These are phyloP conservation scores for Papilio helenus DNA, from an alignment of 1,140 invertebrate species.

Conservation along the genomic window DNA sequence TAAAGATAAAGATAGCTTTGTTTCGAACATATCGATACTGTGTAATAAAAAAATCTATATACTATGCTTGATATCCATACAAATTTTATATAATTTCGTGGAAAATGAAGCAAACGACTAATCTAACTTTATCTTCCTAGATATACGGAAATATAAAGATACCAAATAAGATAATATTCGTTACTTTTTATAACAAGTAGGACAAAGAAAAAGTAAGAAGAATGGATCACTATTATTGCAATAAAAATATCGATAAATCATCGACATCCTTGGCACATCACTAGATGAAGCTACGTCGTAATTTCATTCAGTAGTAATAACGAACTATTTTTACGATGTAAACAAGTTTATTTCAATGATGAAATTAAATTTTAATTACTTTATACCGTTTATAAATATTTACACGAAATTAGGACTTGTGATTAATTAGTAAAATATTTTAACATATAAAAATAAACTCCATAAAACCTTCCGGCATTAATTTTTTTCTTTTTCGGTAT, in stretches of 20 bases:
- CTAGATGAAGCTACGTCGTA: neutral
- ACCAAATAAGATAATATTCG: neutral
- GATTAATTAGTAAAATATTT: neutral
- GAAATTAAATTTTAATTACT: slow-evolving; percentile 6
- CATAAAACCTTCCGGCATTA: too few relatives aligned
- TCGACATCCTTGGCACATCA: neutral
- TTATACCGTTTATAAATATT: neutral
- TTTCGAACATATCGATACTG: neutral
- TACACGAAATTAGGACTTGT: neutral
- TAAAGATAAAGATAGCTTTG: too few relatives aligned
- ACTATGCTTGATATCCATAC: neutral
- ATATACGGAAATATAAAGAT: neutral
- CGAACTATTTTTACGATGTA: slow-evolving; percentile 25
- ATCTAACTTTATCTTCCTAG: neutral
- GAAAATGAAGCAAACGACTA: neutral
- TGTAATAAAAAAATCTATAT: neutral
- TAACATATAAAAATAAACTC: too few relatives aligned
- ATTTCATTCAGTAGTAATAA: slow-evolving; percentile 11
- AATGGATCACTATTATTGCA: neutral
- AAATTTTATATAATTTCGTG: neutral
- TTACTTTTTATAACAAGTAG: neutral
- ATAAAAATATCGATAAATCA: slow-evolving; percentile 15
- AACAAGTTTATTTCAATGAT: slow-evolving; percentile 7
- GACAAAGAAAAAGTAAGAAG: neutral
- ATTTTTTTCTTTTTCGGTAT: neutral